These are phyloP conservation scores for Homarus americanus DNA, from an alignment of 1,140 invertebrate species.

Conservation along the genomic window DNA sequence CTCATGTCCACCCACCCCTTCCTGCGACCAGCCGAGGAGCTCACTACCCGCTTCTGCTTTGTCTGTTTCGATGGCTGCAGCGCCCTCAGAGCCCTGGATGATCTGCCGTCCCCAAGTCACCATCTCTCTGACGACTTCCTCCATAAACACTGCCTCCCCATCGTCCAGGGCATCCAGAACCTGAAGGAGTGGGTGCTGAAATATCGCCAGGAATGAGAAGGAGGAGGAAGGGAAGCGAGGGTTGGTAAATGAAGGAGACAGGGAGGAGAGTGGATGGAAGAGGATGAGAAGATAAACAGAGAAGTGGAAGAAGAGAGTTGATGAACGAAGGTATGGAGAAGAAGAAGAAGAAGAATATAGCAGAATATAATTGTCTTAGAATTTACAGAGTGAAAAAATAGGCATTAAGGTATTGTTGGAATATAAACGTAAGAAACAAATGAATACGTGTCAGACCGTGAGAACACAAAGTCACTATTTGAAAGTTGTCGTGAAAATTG, in stretches of 20 bases:
- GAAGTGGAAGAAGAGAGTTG: too few species aligned
- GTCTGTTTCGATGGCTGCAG: slow-evolving; percentile 66
- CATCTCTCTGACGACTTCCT: slow-evolving; percentile 53
- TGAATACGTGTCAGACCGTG: too few species aligned
- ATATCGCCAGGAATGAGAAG: background rate
- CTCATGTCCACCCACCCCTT: slow-evolving; percentile 64
- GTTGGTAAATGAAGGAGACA: background rate
- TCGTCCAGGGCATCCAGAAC: slow-evolving; percentile 65
- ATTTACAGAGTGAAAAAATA: too few species aligned
- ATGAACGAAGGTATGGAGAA: background rate
- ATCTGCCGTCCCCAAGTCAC: background rate
- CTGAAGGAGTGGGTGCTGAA: slow-evolving; percentile 68
- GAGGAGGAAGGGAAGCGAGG: background rate
- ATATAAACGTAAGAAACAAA: too few species aligned
- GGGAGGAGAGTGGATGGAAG: background rate
- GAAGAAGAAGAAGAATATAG: background rate
- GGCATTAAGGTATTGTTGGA: too few species aligned
- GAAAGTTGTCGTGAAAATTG: too few species aligned
- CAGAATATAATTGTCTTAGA: too few species aligned
- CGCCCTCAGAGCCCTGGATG: slow-evolving; percentile 24
- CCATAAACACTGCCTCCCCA: slow-evolving; percentile 39
- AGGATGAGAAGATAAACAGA: background rate
- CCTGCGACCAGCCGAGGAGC: slow-evolving; percentile 59
- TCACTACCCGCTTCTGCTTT: slow-evolving; percentile 66
- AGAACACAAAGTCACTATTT: too few species aligned